These are phyloP conservation scores for Calliphora vomitoria DNA, from an alignment of 2,888 invertebrate species.

Conservation along the genomic window DNA sequence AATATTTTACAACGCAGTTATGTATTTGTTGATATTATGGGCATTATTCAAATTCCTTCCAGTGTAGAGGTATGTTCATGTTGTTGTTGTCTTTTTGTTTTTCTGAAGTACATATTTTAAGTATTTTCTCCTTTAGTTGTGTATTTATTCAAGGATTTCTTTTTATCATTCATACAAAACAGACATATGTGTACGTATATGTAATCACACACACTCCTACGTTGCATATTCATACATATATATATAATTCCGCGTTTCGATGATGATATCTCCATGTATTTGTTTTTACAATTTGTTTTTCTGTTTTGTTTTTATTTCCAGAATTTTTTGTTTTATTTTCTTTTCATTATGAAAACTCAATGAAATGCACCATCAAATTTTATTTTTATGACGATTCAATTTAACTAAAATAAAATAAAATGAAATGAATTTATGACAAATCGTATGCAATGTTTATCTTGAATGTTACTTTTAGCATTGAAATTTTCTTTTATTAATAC, in stretches of 20 bases:
- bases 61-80: background rate
- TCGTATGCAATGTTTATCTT: background rate
- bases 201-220: background rate
- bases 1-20: too few species aligned
- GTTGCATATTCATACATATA: too few species aligned
- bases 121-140: conserved; percentile 23
- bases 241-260: background rate
- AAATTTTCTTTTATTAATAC: background rate
- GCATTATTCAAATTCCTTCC: background rate
- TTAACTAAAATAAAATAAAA: background rate
- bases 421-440: background rate
- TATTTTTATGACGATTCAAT: conserved; percentile 29
- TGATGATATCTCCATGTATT: conserved; percentile 4
- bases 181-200: background rate
- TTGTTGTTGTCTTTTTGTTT: background rate
- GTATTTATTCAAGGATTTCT: conserved; percentile 30
- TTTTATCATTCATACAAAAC: background rate
- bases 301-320: too few species aligned
- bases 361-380: conserved; percentile 49
- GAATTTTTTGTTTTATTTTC: background rate
- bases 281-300: conserved; percentile 16
- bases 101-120: conserved; percentile 11
- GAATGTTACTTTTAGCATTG: background rate
- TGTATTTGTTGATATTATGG: background rate
- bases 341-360: conserved; percentile 40